A percentile compares a stretch with the other conserved stretches of the same genome.
Evolutionary conservation across 92 coral and sea anemone genomes (phyloP).

Genomic region (Epizoanthus rinbou): DNA sequence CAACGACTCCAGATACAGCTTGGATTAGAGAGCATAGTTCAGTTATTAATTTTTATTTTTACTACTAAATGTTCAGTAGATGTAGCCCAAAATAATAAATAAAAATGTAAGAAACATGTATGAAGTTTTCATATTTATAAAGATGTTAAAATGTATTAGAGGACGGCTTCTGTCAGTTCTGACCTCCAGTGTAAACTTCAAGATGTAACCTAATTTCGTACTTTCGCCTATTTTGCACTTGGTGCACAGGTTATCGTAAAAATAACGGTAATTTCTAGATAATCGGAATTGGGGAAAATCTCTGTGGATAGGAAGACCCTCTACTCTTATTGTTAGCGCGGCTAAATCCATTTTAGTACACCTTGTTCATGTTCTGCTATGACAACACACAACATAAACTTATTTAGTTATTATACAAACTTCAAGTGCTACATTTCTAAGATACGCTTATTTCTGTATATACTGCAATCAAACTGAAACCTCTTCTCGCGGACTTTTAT

Average conservation of each 20-base stretch:
- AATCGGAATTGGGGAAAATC: not conserved
- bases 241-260: not conserved
- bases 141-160: constrained; percentile 1
- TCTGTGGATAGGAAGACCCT: no score
- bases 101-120: no score
- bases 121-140: no score
- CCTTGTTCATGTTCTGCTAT: not conserved
- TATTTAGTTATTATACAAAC: no score
- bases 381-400: not conserved
- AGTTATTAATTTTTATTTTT: no score
- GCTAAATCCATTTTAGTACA: not conserved
- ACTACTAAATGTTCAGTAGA: no score
- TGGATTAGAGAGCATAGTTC: no score
- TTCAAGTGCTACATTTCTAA: not conserved
- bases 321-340: no score
- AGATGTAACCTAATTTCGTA: not conserved
- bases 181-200: not conserved
- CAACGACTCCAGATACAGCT: no score
- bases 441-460: not conserved
- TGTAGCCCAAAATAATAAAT: no score
- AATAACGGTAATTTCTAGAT: not conserved
- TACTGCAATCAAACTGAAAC: not conserved
- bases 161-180: not conserved
- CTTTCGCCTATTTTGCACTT: not conserved
- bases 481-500: not conserved